Evolutionary conservation across 2,113 vertebrate species (phyloP).

Genomic region (Malurus cyaneus): DNA sequence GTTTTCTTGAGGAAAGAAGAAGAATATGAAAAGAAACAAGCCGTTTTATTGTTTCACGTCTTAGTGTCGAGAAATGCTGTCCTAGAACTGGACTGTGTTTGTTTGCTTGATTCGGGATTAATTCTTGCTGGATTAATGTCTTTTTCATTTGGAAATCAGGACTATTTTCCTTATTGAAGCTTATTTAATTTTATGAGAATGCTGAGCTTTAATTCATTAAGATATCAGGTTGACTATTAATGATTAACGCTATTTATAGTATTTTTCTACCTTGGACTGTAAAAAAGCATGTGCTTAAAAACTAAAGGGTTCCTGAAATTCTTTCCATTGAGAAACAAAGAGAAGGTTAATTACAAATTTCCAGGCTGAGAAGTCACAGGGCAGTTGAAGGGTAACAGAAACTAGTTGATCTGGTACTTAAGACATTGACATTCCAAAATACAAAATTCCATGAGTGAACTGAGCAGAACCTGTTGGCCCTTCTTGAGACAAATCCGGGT

Average conservation of each 20-base stretch:
- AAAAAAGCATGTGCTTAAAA: neutral
- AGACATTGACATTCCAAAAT: neutral
- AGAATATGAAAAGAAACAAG: neutral
- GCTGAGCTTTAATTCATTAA: neutral
- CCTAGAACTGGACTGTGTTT: neutral
- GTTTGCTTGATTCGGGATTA: neutral
- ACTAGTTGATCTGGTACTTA: neutral
- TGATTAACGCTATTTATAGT: neutral
- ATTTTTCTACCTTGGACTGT: neutral
- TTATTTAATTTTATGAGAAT: neutral
- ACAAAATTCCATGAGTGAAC: neutral
- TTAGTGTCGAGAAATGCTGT: neutral
- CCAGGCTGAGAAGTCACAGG: neutral
- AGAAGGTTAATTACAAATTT: neutral
- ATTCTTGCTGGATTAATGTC: neutral
- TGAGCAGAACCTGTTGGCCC: neutral
- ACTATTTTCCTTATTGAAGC: neutral
- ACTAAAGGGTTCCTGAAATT: neutral
- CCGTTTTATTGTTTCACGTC: neutral
- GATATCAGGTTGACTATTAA: neutral
- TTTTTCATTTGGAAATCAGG: neutral
- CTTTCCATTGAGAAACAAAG: neutral
- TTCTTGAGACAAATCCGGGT: neutral
- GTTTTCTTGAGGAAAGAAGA: neutral
- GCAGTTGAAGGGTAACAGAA: neutral